These are phyloP conservation scores for Daktulosphaira vitifoliae DNA, from an alignment of 1,140 invertebrate species.

Conservation along the genomic window DNA sequence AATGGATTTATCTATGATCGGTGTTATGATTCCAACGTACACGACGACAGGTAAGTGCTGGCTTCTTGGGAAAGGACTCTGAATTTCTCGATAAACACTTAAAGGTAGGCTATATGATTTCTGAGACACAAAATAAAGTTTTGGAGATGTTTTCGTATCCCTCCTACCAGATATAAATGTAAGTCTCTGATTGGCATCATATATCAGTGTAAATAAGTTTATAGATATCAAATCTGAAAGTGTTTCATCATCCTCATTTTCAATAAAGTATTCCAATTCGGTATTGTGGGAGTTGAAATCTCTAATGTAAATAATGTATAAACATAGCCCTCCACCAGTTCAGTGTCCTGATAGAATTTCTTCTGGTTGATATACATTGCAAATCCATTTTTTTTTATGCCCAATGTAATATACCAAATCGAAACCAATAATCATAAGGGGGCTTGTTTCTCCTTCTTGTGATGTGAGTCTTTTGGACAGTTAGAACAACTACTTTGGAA, in stretches of 20 bases:
- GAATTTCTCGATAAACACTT: not conserved
- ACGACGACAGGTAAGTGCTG: too few species aligned
- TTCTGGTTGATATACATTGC: too few species aligned
- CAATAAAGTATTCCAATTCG: not conserved
- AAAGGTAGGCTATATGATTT: not conserved
- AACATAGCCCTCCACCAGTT: not conserved
- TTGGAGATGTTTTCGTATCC: not conserved
- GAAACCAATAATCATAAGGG: not conserved
- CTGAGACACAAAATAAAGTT: not conserved
- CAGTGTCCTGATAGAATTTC: not conserved
- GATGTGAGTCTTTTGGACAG: not conserved
- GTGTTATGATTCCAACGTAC: too few species aligned
- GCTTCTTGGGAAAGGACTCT: not conserved
- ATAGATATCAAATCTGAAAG: not conserved
- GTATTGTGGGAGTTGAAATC: conserved; percentile 2
- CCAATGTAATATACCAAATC: not conserved
- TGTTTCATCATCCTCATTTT: not conserved
- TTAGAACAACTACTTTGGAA: too few species aligned
- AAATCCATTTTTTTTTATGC: too few species aligned
- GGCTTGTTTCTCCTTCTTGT: not conserved
- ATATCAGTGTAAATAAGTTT: not conserved
- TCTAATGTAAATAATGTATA: not conserved
- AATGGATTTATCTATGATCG: too few species aligned
- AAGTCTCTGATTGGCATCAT: not conserved
- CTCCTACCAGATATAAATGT: not conserved